Base-by-base conservation (phyloP, 2,797 vertebrate species). In the Sylvia borin region DNA sequence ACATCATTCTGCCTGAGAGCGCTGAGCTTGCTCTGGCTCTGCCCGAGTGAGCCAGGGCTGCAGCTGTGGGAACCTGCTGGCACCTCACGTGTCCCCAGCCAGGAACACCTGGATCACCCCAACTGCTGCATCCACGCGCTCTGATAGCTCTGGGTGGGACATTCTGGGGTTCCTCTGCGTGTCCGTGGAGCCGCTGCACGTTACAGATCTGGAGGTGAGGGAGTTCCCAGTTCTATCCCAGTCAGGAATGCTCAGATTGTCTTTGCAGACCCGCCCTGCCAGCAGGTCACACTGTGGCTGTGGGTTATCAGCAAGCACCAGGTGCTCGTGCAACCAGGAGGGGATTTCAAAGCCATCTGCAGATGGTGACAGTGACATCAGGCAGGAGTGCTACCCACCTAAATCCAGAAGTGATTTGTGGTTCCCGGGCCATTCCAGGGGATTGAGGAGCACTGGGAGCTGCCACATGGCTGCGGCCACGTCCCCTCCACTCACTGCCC, bases 151-250 rank as follows among this genome's bases (percentile, higher is more conserved):
- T 4, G 1, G 32, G 2, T 6, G 27, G n/a, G 61, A 54, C 13
- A 3, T 43, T 80, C 8, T 9, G 22, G 80, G 66, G 54, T 6
- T 31, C 20, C 29, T 72, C 34, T n/a, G 16, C 5, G 47, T 18
- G 1, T 18, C 22, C 6, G 0, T 3, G 31, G 31, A 32, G 47
- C 16, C 29, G 10, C 9, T 34, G 68, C 10, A 5, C 0, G 0
- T 31, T 24, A 10, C 6, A 34, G 29, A 42, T 11, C 22, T 4
- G 10, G 55, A 48, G 32, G 5, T 11, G 78, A 89, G 58, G 83
- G 72, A 61, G 43, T 21, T 18, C 34, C 43, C 38, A 2, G 2
- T 40, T n/a, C 57, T 50, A 45, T n/a, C 22, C 1, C 0, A 24
- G 2, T 11, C 42, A 20, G 76, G 67, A 72, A 18, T 0, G 34